Base-by-base conservation (phyloP, 2,797 vertebrate genomes). In the Aphelocoma californica region DNA sequence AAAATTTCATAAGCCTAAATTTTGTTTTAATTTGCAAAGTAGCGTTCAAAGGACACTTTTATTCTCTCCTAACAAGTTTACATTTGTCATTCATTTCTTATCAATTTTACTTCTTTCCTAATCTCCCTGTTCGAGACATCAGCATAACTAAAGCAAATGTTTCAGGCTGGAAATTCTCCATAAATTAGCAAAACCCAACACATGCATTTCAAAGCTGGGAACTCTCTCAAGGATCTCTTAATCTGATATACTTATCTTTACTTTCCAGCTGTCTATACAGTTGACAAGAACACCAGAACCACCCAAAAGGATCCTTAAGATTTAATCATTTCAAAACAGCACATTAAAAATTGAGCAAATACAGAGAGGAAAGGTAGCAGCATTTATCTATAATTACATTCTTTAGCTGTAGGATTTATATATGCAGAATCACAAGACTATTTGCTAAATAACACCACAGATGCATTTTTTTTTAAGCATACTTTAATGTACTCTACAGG, bases 231-330 rank as follows among this genome's bases (percentile, higher is more conserved):
- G 66, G 60, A 91, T 84, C 73, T 94, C 42, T 65, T 81, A 38
- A 67, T 85, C 92, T 86, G 81, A 65, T 81, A 92, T 74, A 94
- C 70, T 90, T 86, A 86, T 93, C 94, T 91, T 69, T 65, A 62
- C 67, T 95, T 92, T 93, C 81, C 94, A 96, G 91, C 80, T 88
- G 85, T 74, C 92, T 85, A 5, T 50, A 72, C 21, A 84, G 73
- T 72, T 70, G 69, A 94, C 66, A 91, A 84, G 66, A 91, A 51
- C 18, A 91, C 40, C 57, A 85, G 54, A 91, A 93, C 5, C 29
- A 82, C 81, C 67, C 77, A 32, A 67, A 92, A 89, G 72, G 71
- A 81, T 92, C 74, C 69, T 60, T 53, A 70, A 65, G 79, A 89
- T 69, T 51, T 58, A 71, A 93, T 66, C 0, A 75, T 64, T 81